Percentiles rank a stretch among this genome's conserved stretches.
Evolutionary conservation across 2,797 vertebrate species (phyloP).

Genomic region (Buceros bicornis): DNA sequence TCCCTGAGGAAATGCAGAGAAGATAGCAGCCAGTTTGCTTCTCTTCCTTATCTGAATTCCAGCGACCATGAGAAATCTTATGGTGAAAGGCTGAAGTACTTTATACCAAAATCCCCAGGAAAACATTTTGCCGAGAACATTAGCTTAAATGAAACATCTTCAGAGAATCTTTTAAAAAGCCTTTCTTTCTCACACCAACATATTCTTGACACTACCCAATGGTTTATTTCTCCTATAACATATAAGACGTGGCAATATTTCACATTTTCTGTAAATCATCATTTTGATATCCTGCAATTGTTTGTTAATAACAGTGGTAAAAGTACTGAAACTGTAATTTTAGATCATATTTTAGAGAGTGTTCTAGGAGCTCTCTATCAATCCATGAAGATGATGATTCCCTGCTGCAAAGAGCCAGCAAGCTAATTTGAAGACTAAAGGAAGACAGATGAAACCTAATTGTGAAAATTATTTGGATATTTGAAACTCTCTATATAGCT

Average conservation of each 20-base stretch:
- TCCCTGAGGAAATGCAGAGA: neutral
- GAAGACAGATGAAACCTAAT: neutral
- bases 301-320: neutral
- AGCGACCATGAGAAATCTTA: neutral
- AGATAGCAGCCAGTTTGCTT: neutral
- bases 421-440: neutral
- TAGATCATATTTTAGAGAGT: neutral
- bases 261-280: neutral
- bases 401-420: neutral
- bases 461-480: neutral
- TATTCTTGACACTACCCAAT: neutral
- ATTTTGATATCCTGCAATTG: neutral
- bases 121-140: neutral
- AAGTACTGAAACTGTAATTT: neutral
- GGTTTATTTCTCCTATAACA: neutral
- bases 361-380: neutral
- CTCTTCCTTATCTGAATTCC: conserved; percentile 30
- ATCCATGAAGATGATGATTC: neutral
- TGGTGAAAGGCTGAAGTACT: neutral
- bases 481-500: neutral
- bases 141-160: neutral
- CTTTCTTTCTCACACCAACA: neutral
- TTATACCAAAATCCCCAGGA: neutral
- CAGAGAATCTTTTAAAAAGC: neutral
- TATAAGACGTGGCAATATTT: neutral